Conservation (phyloP, 2,888 invertebrate species). For the Nematopogon swammerdamellus region DNA sequence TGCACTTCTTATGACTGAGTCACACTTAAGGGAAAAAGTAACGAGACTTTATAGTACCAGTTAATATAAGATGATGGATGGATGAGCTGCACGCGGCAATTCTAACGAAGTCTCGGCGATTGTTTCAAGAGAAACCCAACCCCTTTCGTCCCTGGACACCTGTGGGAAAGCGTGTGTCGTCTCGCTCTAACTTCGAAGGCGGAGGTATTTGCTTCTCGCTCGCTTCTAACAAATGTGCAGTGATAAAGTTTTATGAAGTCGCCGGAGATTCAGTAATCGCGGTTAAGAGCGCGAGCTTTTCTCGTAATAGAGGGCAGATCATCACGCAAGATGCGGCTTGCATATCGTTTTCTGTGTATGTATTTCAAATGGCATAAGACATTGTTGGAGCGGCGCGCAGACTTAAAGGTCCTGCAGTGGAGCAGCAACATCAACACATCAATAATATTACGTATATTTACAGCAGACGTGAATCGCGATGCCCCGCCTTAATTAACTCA, state of each 20-base stretch:
- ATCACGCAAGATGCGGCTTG: background rate
- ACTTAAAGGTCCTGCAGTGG: too few species aligned
- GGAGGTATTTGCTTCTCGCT: background rate
- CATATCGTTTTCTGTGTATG: background rate
- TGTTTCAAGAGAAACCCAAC: background rate
- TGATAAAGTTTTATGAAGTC: background rate
- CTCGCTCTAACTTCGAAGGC: background rate
- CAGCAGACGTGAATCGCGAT: background rate
- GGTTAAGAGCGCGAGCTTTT: background rate
- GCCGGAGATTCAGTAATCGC: background rate
- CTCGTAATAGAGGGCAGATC: background rate
- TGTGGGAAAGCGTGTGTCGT: background rate
- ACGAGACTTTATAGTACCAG: too few species aligned
- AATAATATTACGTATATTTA: too few species aligned
- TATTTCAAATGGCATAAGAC: too few species aligned
- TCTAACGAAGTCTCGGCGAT: background rate
- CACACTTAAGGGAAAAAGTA: too few species aligned
- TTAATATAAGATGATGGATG: background rate
- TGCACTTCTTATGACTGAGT: too few species aligned
- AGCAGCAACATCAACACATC: too few species aligned
- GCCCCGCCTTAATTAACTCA: background rate
- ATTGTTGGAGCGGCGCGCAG: too few species aligned
- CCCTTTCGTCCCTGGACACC: background rate
- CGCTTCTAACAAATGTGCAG: background rate
- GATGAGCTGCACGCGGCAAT: background rate